These are phyloP conservation scores for Cochlearius cochlearius DNA, from an alignment of 2,113 vertebrate species.

Conservation along the genomic window DNA sequence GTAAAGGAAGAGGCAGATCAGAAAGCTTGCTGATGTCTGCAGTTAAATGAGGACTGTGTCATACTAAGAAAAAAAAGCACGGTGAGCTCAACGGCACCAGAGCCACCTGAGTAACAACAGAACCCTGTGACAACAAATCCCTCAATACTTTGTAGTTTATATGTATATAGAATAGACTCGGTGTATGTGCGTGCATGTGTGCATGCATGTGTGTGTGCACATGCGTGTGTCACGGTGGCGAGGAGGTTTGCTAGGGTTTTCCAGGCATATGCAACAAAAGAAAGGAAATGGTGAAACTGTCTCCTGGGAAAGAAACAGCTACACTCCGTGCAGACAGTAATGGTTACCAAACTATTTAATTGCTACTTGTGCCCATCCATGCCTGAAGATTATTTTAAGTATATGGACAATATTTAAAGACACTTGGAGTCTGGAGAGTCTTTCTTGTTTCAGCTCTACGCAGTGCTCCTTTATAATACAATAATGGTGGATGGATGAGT, in stretches of 20 bases:
- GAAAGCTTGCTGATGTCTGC: background rate
- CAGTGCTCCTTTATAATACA: background rate
- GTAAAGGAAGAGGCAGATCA: background rate
- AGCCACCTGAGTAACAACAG: background rate
- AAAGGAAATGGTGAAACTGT: background rate
- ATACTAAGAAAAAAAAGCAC: background rate
- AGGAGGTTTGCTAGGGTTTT: background rate
- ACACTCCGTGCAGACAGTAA: background rate
- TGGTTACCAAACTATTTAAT: background rate
- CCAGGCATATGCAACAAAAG: background rate
- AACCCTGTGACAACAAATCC: background rate
- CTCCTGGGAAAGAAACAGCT: background rate
- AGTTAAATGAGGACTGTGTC: background rate
- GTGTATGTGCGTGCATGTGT: background rate
- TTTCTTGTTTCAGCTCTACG: background rate
- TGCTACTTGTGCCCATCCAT: background rate
- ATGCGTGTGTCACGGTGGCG: fast-evolving
- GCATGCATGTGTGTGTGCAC: no score
- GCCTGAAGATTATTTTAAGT: background rate
- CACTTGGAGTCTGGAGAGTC: background rate
- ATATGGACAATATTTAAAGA: background rate
- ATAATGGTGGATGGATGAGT: background rate
- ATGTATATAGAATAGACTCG: background rate
- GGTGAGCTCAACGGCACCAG: background rate
- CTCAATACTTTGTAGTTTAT: background rate